Conservation (phyloP, 2,113 vertebrate genomes). For the Thamnaconus septentrionalis region DNA sequence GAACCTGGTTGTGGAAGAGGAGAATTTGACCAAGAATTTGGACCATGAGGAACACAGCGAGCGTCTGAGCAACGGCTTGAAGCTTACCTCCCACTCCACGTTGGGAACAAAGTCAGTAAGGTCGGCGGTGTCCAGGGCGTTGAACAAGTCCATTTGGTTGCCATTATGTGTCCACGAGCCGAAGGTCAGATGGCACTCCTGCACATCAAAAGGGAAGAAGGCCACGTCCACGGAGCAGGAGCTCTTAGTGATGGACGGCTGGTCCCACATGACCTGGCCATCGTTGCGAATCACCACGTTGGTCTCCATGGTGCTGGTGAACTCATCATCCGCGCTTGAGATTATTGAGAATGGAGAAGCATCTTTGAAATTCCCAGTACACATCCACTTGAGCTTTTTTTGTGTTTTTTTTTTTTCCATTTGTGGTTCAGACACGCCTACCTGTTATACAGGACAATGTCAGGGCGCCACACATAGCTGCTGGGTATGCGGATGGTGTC, state of each 20-base stretch:
- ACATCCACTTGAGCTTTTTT: neutral
- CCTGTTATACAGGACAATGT: slow-evolving; percentile 94
- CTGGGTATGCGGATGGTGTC: slow-evolving; percentile 89
- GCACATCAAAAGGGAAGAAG: slow-evolving; percentile 90
- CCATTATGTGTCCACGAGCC: slow-evolving; percentile 94
- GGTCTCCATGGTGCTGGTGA: slow-evolving; percentile 85
- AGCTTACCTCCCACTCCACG: slow-evolving; percentile 79
- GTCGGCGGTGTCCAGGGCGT: slow-evolving; percentile 75
- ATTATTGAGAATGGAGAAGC: neutral
- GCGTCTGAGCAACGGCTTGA: fast-evolving
- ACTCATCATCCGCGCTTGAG: slow-evolving; percentile 82
- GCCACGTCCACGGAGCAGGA: slow-evolving; percentile 91
- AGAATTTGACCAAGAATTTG: neutral
- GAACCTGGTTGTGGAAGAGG: slow-evolving; percentile 55
- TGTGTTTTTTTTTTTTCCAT: neutral
- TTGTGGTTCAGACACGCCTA: slow-evolving; percentile 32
- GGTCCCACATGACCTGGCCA: slow-evolving; percentile 86
- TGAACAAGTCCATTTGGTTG: slow-evolving; percentile 86
- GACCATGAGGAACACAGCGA: too few species aligned
- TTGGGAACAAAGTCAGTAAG: slow-evolving; percentile 88
- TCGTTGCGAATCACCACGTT: slow-evolving; percentile 85
- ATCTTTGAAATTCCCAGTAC: neutral
- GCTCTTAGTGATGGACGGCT: slow-evolving; percentile 89
- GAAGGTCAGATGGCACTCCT: slow-evolving; percentile 86
- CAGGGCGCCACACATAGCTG: slow-evolving; percentile 87